These are phyloP conservation scores for Muscina levida DNA, from an alignment of 2,888 invertebrate genomes.

Conservation along the genomic window DNA sequence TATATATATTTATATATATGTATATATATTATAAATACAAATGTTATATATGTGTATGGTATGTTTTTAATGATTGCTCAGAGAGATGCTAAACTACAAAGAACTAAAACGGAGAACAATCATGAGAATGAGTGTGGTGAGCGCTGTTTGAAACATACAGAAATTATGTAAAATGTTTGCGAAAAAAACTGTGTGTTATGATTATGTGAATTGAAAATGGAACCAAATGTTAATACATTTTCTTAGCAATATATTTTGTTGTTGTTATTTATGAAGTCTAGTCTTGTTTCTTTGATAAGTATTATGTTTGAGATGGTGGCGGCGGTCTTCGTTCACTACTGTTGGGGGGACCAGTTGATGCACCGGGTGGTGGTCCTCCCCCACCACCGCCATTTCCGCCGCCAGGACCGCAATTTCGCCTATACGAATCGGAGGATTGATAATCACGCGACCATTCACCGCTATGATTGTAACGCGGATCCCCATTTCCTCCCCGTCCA, in stretches of 20 bases:
- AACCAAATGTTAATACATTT: neutral
- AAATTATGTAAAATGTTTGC: neutral
- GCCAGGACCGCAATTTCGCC: conserved; percentile 79
- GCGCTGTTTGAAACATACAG: no score
- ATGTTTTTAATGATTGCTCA: conserved; percentile 46
- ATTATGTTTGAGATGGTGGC: conserved; percentile 60
- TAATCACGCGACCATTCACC: conserved; percentile 80
- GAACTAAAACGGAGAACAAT: neutral
- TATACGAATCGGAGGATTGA: conserved; percentile 81
- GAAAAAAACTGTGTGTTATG: neutral
- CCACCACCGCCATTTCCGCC: conserved; percentile 71
- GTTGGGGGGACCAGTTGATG: neutral
- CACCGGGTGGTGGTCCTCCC: conserved; percentile 7
- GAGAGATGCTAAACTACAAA: conserved; percentile 18
- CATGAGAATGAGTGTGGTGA: neutral
- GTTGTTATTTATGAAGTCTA: conserved; percentile 32
- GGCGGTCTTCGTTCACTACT: conserved; percentile 59
- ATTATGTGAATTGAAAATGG: conserved; percentile 21
- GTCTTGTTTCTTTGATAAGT: conserved; percentile 46
- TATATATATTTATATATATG: conserved; percentile 43
- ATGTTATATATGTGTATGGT: conserved; percentile 37
- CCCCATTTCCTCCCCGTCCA: conserved; percentile 77
- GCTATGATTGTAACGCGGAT: conserved; percentile 79
- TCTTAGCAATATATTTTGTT: conserved; percentile 14
- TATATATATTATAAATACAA: conserved; percentile 47